Evolutionary conservation across 1,140 invertebrate species (phyloP).

Genomic region (Gonioctena quinquepunctata): DNA sequence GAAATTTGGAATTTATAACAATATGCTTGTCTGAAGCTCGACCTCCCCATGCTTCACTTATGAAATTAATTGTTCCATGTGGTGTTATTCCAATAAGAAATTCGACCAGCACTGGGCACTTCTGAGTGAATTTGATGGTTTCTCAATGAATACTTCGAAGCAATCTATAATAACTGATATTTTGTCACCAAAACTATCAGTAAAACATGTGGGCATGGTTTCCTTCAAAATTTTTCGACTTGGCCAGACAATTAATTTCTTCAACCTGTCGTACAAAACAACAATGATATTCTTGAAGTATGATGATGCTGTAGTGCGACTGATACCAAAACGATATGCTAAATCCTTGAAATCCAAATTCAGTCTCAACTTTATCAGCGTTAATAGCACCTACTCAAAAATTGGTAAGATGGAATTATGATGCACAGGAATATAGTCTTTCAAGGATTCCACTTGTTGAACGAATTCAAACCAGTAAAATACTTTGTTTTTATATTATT

Average conservation of each 20-base stretch:
- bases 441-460: not conserved
- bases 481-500: too few species aligned
- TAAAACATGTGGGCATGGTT: constrained; percentile 16
- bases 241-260: constrained; percentile 12
- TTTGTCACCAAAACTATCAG: constrained; percentile 1
- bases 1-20: not conserved
- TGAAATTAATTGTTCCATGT: too few species aligned
- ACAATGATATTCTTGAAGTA: constrained; percentile 9
- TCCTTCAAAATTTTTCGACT: not conserved
- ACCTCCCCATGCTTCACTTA: too few species aligned
- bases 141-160: constrained; percentile 24
- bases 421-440: too few species aligned
- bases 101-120: too few species aligned
- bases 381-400: constrained; percentile 2
- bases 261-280: not conserved
- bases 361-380: constrained; percentile 9
- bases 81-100: too few species aligned
- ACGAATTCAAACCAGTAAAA: not conserved
- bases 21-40: too few species aligned
- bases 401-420: not conserved
- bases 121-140: constrained; percentile 6
- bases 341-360: constrained; percentile 19
- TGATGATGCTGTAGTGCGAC: not conserved
- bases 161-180: constrained; percentile 28
- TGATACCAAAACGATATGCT: constrained; percentile 5